Percentiles rank a stretch among this genome's conserved stretches.
phyloP scores from a whole-genome alignment of 2,113 vertebrate genomes.

The Crotalus horridus region DNA sequence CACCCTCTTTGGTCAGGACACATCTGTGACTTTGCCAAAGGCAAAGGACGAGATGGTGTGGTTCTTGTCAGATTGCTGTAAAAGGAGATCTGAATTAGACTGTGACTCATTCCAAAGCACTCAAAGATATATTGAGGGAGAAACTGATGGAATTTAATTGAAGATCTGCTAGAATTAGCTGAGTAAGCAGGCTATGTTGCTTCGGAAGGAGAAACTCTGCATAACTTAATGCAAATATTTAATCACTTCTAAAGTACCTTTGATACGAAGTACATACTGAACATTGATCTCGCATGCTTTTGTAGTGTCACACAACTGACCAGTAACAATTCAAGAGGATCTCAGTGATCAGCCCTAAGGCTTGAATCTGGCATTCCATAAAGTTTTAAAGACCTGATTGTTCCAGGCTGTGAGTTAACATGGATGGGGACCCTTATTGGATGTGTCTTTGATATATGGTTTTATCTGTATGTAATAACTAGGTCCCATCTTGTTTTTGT shows the following conservation, averaged over 20 bases:
- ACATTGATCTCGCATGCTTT: neutral
- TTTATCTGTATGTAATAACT: neutral
- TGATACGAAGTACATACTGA: neutral
- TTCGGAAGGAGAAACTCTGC: neutral
- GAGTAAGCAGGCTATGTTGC: neutral
- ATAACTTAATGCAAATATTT: neutral
- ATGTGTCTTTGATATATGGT: neutral
- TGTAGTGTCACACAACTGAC: neutral
- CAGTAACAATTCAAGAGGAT: neutral
- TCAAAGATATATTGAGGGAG: slow-evolving; percentile 2
- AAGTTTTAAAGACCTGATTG: neutral
- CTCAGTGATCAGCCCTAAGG: neutral
- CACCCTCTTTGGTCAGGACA: neutral
- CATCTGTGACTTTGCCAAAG: slow-evolving; percentile 24
- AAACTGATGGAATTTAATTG: neutral
- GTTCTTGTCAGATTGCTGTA: neutral
- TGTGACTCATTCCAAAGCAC: slow-evolving; percentile 20
- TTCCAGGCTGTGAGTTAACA: neutral
- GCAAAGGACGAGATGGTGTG: slow-evolving; percentile 2
- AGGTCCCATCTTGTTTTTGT: neutral
- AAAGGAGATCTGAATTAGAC: slow-evolving; percentile 17
- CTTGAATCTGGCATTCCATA: neutral
- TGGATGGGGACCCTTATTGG: neutral
- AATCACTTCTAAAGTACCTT: neutral
- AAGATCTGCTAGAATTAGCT: neutral